phyloP scores from a whole-genome alignment of 2,888 invertebrate genomes.

The Cephonodes hylas region DNA sequence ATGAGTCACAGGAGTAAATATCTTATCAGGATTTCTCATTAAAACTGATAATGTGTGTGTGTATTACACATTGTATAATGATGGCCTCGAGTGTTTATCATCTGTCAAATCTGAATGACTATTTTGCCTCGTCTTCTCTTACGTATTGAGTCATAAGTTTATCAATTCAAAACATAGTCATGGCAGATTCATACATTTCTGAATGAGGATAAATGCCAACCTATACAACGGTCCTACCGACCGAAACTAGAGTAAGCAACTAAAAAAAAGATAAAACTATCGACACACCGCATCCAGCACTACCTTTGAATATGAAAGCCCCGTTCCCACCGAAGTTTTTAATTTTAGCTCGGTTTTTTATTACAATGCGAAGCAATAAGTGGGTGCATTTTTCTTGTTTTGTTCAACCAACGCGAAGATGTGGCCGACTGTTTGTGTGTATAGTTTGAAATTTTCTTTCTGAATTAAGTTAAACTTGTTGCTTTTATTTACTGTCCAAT shows the following conservation, averaged over 20 bases:
- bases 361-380: slow-evolving; percentile 23
- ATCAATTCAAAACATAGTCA: no score
- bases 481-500: not conserved
- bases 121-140: no score
- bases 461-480: not conserved
- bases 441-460: slow-evolving; percentile 2
- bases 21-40: no score
- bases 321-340: slow-evolving; percentile 21
- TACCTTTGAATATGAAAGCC: slow-evolving; percentile 16
- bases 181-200: no score
- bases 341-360: slow-evolving; percentile 25
- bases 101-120: no score
- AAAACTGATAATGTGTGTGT: no score
- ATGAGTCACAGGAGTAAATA: no score
- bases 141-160: no score
- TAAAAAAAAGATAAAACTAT: not conserved
- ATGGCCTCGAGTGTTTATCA: no score
- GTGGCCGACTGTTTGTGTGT: not conserved
- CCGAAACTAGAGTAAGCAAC: not conserved
- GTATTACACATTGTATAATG: no score
- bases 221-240: no score
- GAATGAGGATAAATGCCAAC: no score
- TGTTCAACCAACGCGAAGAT: slow-evolving; percentile 9
- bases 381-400: slow-evolving; percentile 14
- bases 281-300: not conserved